These are phyloP conservation scores for Limnephilus rhombicus DNA, from an alignment of 2,888 invertebrate genomes.

Conservation along the genomic window DNA sequence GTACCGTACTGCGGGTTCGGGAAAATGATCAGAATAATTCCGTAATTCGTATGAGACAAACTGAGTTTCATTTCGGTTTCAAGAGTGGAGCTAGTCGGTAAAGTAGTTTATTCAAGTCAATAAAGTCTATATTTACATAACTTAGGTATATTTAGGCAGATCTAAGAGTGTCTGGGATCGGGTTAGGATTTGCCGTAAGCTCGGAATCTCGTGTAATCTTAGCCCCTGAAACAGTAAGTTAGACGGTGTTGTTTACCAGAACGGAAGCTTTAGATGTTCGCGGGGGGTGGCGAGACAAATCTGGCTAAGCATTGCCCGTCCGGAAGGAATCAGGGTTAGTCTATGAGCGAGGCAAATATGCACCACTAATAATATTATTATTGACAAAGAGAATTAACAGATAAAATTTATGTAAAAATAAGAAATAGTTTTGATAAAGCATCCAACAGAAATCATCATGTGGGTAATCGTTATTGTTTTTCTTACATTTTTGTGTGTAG, in stretches of 20 bases:
- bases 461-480: too few relatives aligned
- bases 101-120: slow-evolving; percentile 18
- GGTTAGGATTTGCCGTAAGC: background rate
- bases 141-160: background rate
- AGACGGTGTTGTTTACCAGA: slow-evolving; percentile 48
- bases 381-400: background rate
- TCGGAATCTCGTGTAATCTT: background rate
- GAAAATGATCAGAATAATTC: background rate
- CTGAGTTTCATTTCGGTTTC: background rate
- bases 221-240: slow-evolving; percentile 26
- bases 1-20: too few relatives aligned
- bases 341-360: background rate
- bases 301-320: slow-evolving; percentile 50
- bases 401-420: background rate
- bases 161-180: background rate
- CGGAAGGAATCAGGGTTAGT: slow-evolving; percentile 49
- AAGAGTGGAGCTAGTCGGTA: background rate
- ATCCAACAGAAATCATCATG: background rate
- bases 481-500: too few relatives aligned
- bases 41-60: background rate
- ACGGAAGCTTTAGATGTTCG: slow-evolving; percentile 39
- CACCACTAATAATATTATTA: background rate
- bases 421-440: background rate
- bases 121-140: slow-evolving; percentile 23
- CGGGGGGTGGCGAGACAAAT: slow-evolving; percentile 24